A percentile compares a stretch with the other conserved stretches of the same genome.
These are phyloP conservation scores for Drosophila ercepeae DNA, from an alignment of 1,140 invertebrate genomes.

Conservation along the genomic window DNA sequence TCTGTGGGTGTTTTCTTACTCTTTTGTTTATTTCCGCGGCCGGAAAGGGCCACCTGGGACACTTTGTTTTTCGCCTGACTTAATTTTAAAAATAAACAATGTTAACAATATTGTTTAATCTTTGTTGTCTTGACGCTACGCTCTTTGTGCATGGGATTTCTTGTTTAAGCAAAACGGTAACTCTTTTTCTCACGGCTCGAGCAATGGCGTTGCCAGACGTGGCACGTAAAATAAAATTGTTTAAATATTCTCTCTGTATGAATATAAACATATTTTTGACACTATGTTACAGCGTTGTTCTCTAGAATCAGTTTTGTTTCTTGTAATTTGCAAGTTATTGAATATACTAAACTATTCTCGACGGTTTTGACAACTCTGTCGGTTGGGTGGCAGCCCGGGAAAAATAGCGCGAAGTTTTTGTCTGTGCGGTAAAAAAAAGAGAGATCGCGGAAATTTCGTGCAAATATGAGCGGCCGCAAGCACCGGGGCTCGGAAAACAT, in stretches of 20 bases:
- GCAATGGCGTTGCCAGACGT: not conserved
- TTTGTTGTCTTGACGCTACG: constrained; percentile 3
- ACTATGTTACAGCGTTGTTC: no score
- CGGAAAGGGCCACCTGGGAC: not conserved
- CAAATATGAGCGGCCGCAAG: constrained; percentile 76
- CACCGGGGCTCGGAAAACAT: constrained; percentile 71
- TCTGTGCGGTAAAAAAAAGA: constrained; percentile 35
- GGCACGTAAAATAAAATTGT: not conserved
- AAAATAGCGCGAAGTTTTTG: constrained; percentile 76
- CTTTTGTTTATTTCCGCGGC: not conserved
- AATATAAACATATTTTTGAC: not conserved
- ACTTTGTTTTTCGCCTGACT: constrained; percentile 19
- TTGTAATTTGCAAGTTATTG: not conserved
- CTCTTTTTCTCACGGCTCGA: not conserved
- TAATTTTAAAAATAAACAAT: constrained; percentile 2
- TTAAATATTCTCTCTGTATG: not conserved
- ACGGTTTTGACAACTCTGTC: constrained; percentile 4
- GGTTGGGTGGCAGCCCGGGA: constrained; percentile 20
- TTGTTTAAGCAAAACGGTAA: not conserved
- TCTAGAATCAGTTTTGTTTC: no score
- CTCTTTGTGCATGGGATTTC: not conserved
- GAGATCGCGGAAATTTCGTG: constrained; percentile 14
- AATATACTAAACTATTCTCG: not conserved
- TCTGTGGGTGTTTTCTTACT: not conserved
- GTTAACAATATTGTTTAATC: not conserved